These are phyloP conservation scores for Coregonus suidteri DNA, from an alignment of 2,797 vertebrate genomes.

Conservation along the genomic window DNA sequence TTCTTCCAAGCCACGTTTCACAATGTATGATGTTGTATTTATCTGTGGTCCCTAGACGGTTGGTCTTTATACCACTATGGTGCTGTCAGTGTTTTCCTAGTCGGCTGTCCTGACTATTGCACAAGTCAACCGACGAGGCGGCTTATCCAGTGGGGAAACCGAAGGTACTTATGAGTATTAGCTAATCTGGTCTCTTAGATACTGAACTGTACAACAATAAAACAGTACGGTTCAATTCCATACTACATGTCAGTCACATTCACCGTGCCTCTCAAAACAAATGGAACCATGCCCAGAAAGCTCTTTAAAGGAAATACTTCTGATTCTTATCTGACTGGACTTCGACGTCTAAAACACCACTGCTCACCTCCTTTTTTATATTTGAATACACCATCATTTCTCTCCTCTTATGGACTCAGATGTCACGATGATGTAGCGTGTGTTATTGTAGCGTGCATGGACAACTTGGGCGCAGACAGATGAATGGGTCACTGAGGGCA, in stretches of 20 bases:
- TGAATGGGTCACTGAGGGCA: slow-evolving; percentile 42
- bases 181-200: background rate
- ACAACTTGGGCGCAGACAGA: slow-evolving; percentile 24
- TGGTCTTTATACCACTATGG: background rate
- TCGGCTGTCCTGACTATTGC: background rate
- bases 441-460: slow-evolving; percentile 29
- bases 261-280: background rate
- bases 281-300: slow-evolving; percentile 3
- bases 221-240: background rate
- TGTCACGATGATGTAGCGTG: slow-evolving; percentile 18
- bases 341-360: too few relatives aligned
- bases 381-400: background rate
- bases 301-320: background rate
- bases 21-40: slow-evolving; percentile 17
- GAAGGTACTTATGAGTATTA: background rate
- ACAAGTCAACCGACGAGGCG: background rate
- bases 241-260: background rate
- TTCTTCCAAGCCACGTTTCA: slow-evolving; percentile 24
- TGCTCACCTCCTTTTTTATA: background rate
- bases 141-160: background rate
- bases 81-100: slow-evolving; percentile 8
- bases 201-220: background rate
- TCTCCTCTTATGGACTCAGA: slow-evolving; percentile 22
- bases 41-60: slow-evolving; percentile 9
- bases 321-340: slow-evolving; percentile 13